Conservation (phyloP, 2,888 invertebrate species). For the Orgyia antiqua region DNA sequence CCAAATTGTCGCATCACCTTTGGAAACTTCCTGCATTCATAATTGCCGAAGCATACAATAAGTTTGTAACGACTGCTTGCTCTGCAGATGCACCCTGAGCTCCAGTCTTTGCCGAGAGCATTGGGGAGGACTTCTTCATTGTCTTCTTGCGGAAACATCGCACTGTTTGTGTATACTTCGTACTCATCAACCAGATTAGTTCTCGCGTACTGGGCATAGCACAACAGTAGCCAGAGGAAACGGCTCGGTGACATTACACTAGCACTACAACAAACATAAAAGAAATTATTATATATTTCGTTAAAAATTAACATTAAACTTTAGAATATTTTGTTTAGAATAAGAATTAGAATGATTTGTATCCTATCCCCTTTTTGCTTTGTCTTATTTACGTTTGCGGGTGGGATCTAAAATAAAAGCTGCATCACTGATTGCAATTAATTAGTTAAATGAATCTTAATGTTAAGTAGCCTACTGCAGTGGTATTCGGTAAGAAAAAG, state of each 20-base stretch:
- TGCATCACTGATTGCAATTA: too few relatives aligned
- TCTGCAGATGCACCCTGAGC: conserved; percentile 73
- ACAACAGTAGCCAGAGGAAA: conserved; percentile 58
- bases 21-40: conserved; percentile 69
- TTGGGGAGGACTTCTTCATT: conserved; percentile 44
- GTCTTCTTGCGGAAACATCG: conserved; percentile 38
- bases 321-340: too few relatives aligned
- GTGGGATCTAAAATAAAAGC: too few relatives aligned
- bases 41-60: conserved; percentile 74
- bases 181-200: conserved; percentile 51
- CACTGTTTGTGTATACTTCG: conserved; percentile 40
- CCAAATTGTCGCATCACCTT: conserved; percentile 49
- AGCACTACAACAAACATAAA: conserved; percentile 9
- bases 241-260: conserved; percentile 41
- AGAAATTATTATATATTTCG: too few relatives aligned
- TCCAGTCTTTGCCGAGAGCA: conserved; percentile 46
- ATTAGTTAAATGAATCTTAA: too few relatives aligned
- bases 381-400: too few relatives aligned
- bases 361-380: too few relatives aligned
- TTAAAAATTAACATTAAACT: too few relatives aligned
- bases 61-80: conserved; percentile 42
- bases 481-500: too few relatives aligned
- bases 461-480: too few relatives aligned
- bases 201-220: conserved; percentile 51
- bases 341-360: too few relatives aligned